phyloP scores from a whole-genome alignment of 2,888 invertebrate genomes.

The Tanytarsus gracilentus region DNA sequence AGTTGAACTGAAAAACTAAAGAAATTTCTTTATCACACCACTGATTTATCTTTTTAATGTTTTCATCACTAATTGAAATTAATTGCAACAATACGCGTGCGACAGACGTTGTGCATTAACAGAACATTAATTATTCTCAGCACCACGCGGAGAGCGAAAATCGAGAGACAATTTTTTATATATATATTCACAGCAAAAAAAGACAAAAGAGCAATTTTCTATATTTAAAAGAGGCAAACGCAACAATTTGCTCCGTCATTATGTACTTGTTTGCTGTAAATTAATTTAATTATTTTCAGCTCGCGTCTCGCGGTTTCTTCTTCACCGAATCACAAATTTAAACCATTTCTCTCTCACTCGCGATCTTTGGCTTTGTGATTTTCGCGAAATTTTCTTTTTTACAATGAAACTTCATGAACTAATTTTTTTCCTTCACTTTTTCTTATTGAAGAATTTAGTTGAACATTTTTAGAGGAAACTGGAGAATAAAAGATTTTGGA shows the following conservation, averaged over 20 bases:
- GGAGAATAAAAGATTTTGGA: too few species aligned
- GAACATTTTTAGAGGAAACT: too few species aligned
- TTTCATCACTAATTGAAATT: conserved; percentile 12
- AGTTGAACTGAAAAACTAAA: background rate
- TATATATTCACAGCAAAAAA: background rate
- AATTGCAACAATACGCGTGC: conserved; percentile 1
- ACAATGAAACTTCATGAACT: too few species aligned
- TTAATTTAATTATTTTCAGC: conserved; percentile 16
- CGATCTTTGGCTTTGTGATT: background rate
- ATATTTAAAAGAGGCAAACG: conserved; percentile 12
- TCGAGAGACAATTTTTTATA: conserved; percentile 17
- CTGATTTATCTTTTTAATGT: background rate
- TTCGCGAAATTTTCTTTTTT: too few species aligned
- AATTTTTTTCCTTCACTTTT: too few species aligned
- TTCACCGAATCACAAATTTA: background rate
- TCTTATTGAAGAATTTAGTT: too few species aligned
- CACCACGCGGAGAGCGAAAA: background rate
- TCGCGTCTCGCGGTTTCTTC: background rate
- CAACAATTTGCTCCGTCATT: conserved; percentile 27
- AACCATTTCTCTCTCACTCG: background rate
- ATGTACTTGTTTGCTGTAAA: conserved; percentile 14
- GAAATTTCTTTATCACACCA: background rate
- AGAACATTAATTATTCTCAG: conserved; percentile 16
- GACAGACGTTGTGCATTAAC: background rate
- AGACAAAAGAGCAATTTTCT: background rate